Evolutionary conservation across 1,140 invertebrate species (phyloP).

Genomic region (Diorhabda sublineata): DNA sequence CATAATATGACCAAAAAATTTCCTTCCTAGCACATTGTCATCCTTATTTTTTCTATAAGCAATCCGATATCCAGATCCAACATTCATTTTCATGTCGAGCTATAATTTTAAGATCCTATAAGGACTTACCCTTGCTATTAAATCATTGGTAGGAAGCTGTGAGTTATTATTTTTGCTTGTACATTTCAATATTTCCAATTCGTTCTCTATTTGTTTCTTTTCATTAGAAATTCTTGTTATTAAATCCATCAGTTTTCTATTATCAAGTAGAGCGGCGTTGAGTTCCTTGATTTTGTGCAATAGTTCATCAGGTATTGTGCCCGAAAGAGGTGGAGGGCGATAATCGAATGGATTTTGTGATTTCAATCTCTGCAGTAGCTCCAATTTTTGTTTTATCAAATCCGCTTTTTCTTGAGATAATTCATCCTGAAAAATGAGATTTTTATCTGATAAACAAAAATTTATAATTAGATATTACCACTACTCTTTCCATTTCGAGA

Average conservation of each 20-base stretch:
- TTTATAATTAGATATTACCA: not conserved
- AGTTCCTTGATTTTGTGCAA: slow-evolving; percentile 54
- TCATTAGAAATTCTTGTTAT: slow-evolving; percentile 49
- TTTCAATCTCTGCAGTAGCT: slow-evolving; percentile 32
- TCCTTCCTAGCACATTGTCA: no score
- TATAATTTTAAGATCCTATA: not conserved
- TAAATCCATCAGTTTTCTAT: slow-evolving; percentile 51
- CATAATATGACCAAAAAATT: no score
- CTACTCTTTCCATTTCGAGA: slow-evolving; percentile 47
- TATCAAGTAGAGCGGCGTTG: slow-evolving; percentile 51
- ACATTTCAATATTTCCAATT: slow-evolving; percentile 44
- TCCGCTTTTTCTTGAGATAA: slow-evolving; percentile 40
- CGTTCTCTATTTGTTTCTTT: slow-evolving; percentile 44
- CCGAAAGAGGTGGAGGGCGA: slow-evolving; percentile 17
- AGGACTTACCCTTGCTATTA: slow-evolving; percentile 25
- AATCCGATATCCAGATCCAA: no score
- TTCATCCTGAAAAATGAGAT: slow-evolving; percentile 34
- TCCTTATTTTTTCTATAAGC: no score
- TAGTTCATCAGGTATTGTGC: slow-evolving; percentile 46
- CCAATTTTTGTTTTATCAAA: slow-evolving; percentile 32
- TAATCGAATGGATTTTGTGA: slow-evolving; percentile 21
- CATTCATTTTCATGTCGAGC: no score
- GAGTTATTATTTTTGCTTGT: slow-evolving; percentile 21
- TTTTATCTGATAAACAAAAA: not conserved
- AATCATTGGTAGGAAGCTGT: slow-evolving; percentile 27